Conservation (phyloP, 2,113 vertebrate species). For the Plestiodon gilberti region DNA sequence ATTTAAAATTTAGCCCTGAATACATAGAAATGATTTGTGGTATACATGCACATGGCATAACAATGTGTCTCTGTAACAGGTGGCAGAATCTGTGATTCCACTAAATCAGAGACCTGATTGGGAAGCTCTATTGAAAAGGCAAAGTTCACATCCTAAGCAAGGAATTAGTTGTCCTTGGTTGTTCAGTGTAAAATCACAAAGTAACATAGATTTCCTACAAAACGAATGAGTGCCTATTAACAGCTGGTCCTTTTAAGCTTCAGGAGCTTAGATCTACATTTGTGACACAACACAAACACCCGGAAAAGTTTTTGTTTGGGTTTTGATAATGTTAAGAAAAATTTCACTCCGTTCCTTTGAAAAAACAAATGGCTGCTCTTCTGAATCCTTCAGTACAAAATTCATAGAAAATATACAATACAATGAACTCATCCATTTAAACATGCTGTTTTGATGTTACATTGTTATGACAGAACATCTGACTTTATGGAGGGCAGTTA, state of each 20-base stretch:
- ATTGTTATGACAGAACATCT: background rate
- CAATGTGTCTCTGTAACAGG: background rate
- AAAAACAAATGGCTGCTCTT: background rate
- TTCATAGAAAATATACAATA: background rate
- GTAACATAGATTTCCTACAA: accelerated
- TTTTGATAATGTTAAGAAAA: background rate
- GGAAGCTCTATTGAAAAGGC: background rate
- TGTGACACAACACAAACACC: background rate
- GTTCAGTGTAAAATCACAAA: conserved; percentile 37
- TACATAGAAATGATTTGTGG: background rate
- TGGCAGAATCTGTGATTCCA: background rate
- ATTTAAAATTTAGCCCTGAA: background rate
- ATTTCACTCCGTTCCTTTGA: background rate
- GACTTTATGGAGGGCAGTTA: background rate
- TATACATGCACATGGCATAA: background rate
- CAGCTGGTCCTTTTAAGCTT: background rate
- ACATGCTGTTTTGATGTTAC: background rate
- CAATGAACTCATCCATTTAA: accelerated
- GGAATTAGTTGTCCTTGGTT: conserved; percentile 51
- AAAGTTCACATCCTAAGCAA: conserved; percentile 8
- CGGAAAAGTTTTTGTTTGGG: accelerated
- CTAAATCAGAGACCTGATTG: conserved; percentile 17
- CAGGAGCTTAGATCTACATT: background rate
- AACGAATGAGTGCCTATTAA: background rate
- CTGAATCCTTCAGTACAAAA: background rate